These are phyloP conservation scores for Drosophila robusta DNA, from an alignment of 2,888 invertebrate genomes.

Conservation along the genomic window DNA sequence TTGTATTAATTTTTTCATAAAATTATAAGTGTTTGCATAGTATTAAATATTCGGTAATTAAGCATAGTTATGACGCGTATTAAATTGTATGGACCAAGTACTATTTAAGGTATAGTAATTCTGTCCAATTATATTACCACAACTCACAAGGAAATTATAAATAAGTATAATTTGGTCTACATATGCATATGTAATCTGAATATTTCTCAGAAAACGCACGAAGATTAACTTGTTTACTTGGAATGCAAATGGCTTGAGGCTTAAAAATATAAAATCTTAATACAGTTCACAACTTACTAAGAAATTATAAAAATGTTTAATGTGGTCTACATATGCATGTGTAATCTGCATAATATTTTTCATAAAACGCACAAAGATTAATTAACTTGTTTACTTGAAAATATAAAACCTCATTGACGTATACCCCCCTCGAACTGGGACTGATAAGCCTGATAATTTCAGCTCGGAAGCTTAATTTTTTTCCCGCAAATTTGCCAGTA, in stretches of 20 bases:
- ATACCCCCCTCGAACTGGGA: slow-evolving; percentile 12
- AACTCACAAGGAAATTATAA: too few species aligned
- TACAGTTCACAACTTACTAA: too few species aligned
- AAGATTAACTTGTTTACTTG: slow-evolving; percentile 51
- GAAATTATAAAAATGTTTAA: too few species aligned
- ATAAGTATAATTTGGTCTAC: neutral
- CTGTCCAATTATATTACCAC: too few species aligned
- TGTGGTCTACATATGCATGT: neutral
- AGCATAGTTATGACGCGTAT: too few species aligned
- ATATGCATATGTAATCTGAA: neutral
- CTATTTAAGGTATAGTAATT: too few species aligned
- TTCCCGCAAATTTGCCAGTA: neutral
- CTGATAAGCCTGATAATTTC: slow-evolving; percentile 22
- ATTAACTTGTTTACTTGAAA: slow-evolving; percentile 53
- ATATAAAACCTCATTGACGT: slow-evolving; percentile 31
- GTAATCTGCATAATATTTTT: neutral
- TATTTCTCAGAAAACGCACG: slow-evolving; percentile 14
- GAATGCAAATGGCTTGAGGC: too few species aligned
- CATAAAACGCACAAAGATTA: slow-evolving; percentile 28
- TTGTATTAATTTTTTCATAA: neutral
- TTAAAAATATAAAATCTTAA: slow-evolving; percentile 1
- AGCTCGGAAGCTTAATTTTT: slow-evolving; percentile 1
- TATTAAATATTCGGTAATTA: too few species aligned
- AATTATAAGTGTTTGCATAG: neutral
- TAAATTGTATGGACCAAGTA: too few species aligned